Base-by-base conservation (phyloP, 1,140 invertebrate species). In the Anoplolepis gracilipes region DNA sequence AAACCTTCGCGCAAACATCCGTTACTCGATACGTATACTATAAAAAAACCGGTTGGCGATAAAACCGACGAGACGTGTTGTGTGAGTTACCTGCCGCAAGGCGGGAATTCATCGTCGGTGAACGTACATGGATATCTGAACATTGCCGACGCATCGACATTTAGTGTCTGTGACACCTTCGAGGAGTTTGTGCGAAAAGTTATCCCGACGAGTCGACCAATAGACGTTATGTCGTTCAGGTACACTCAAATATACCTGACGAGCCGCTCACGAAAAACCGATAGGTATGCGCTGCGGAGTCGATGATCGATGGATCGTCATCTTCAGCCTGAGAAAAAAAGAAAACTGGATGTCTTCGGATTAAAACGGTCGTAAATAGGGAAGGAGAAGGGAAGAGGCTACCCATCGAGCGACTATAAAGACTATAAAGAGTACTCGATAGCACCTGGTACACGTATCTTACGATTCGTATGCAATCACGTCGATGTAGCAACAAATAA, bases 251-350 rank as follows among this genome's bases (percentile, higher is more conserved):
- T 49, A 49, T 90, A 90, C 77, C 86, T 87, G 88, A 22, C 46
- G 61, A 39, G 57, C 59, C n/a, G 39, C 36, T 79, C 87, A 85
- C 89, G 88, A 93, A 93, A 92, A 93, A 93, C 85, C 88, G 64
- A 90, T 88, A 85, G 55, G n/a, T n/a, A n/a, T 77, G 62, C 57
- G 67, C 39, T n/a, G 61, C 57, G 65, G 78, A 73, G 82, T 85
- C 90, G 87, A 94, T 93, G 93, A 94, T 94, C 92, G 93, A 94
- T 94, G 75, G 86, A 92, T 90, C 90, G 91, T 92, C 92, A 69
- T 85, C 73, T 49, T 46, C 39, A 22, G 28, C 10, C 19, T 25
- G 5, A 42, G 73, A 87, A 92, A 93, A 92, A 92, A 19, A 10
- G 91, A 92, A 93, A 94, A 89, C 69, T 77, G 84, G 79, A 79